phyloP scores from a whole-genome alignment of 2,113 vertebrate genomes.

The Antechinus flavipes region DNA sequence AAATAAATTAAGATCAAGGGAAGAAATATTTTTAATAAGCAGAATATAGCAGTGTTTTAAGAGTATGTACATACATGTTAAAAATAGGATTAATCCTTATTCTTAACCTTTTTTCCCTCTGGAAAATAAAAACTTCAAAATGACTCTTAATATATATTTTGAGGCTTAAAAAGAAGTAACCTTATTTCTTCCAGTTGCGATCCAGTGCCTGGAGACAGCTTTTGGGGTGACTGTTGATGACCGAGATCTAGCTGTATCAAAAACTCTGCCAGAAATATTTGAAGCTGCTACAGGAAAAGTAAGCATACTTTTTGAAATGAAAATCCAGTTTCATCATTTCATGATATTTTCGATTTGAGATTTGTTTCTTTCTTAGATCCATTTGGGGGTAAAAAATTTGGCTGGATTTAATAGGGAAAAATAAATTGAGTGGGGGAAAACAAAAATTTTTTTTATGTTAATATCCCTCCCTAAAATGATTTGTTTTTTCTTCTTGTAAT shows the following conservation, averaged over 20 bases:
- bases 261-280: slow-evolving; percentile 94
- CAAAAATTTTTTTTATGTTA: fast-evolving
- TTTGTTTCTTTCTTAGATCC: fast-evolving
- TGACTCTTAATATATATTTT: fast-evolving
- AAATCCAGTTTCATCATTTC: background rate
- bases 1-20: background rate
- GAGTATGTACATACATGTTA: background rate
- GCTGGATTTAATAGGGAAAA: background rate
- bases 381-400: fast-evolving
- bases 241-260: slow-evolving; percentile 87
- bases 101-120: background rate
- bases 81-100: background rate
- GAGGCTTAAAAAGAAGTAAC: fast-evolving
- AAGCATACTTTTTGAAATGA: background rate
- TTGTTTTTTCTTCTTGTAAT: background rate
- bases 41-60: background rate
- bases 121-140: background rate
- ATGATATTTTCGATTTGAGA: background rate
- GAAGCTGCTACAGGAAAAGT: slow-evolving; percentile 86
- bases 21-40: background rate
- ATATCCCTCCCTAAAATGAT: background rate
- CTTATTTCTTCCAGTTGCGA: slow-evolving; percentile 87
- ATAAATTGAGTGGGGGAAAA: background rate
- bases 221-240: slow-evolving; percentile 94
- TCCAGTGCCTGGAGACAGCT: slow-evolving; percentile 97